Evolutionary conservation across 2,888 invertebrate species (phyloP), one percentile per base, ranked within the genome.

Genomic region (Patella caerulea): DNA sequence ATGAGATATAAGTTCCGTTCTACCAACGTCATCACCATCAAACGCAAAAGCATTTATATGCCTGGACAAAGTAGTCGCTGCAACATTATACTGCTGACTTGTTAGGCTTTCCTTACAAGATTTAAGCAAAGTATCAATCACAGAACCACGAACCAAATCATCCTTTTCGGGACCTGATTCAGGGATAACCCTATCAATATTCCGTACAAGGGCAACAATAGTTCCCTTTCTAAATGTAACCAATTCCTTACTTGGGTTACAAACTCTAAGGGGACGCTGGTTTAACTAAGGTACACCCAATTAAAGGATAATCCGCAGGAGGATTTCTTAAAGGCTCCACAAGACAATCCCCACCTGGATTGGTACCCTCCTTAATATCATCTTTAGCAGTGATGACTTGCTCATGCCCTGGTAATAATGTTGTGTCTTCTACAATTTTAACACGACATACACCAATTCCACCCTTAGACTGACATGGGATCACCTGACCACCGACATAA

Each of bases 401-500:
- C 56, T 56, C 56, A 17, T 56, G 17, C 17, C 56, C 56, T 2
- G 56, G 56, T 17, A 56, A 56, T 56, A 56, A 56, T 15, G 17
- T 17, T 2, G 17, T 5, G 17, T 56, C 56, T 56, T 56, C 56
- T 56, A 15, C 56, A 2, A 56, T 56, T 17, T 59, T 59, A 17
- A 59, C 59, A n/a, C 59, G 17, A 59, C 59, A 59, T n/a, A 59
- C 59, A 59, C 59, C 59, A 59, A 59, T n/a, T n/a, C n/a, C 59
- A 59, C 59, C 59, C 19, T 59, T 59, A 19, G 59, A 12, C 17
- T 59, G 19, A 19, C 59, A 59, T 59, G 17, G n/a, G 0, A 59
- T 12, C 5, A 17, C 14, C 15, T 56, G n/a, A 7, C 56, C 56
- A 56, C n/a, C 56, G 15, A 56, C 56, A 56, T 56, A 56, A 15